A percentile compares a stretch with the other conserved stretches of the same genome.
These are phyloP conservation scores for Chaetops frenatus DNA, from an alignment of 2,113 vertebrate species.

Conservation along the genomic window DNA sequence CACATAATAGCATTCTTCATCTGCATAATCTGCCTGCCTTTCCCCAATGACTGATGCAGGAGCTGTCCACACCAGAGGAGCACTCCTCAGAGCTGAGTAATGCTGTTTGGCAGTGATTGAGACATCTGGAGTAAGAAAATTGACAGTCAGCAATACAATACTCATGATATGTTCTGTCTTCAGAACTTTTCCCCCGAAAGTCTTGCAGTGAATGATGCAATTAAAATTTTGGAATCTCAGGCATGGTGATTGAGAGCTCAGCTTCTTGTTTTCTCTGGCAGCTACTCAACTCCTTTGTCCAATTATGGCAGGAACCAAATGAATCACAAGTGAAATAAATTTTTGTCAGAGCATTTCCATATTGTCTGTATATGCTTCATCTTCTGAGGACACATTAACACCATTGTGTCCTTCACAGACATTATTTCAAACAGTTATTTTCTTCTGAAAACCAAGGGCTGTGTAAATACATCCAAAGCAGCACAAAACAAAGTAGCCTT, in stretches of 20 bases:
- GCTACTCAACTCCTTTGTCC: slow-evolving; percentile 24
- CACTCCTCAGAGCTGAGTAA: background rate
- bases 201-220: background rate
- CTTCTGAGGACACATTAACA: background rate
- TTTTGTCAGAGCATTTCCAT: background rate
- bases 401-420: background rate
- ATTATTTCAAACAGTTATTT: background rate
- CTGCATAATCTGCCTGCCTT: background rate
- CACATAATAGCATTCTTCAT: background rate
- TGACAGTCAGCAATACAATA: slow-evolving; percentile 7
- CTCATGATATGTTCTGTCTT: background rate
- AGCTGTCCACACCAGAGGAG: background rate
- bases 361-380: background rate
- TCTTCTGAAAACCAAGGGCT: background rate
- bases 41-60: background rate
- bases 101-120: slow-evolving; percentile 7
- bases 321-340: slow-evolving; percentile 17
- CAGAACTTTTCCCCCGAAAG: background rate
- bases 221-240: slow-evolving; percentile 51
- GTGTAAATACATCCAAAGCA: background rate
- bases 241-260: slow-evolving; percentile 27
- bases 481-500: background rate
- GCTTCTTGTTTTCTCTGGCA: slow-evolving; percentile 42
- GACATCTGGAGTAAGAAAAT: background rate
- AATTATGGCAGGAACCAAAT: slow-evolving; percentile 10